These are phyloP conservation scores for Thysanoteuthis rhombus DNA, from an alignment of 2,888 invertebrate species.

Conservation along the genomic window DNA sequence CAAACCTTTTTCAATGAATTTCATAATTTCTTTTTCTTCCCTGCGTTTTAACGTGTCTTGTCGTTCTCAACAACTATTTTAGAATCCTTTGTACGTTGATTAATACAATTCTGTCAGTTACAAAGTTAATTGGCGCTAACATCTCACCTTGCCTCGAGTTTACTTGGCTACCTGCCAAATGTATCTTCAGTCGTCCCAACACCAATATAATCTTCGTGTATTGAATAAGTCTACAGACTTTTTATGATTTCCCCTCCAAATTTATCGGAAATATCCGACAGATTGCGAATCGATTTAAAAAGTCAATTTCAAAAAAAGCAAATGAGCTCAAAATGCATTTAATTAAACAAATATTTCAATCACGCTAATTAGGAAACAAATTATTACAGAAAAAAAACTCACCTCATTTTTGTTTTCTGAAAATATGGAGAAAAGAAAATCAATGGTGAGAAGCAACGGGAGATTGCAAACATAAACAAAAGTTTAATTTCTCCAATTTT, in stretches of 20 bases:
- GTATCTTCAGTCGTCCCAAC: too few relatives aligned
- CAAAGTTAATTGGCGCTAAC: not conserved
- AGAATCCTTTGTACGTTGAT: not conserved
- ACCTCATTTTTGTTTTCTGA: not conserved
- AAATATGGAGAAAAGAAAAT: not conserved
- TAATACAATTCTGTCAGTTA: not conserved
- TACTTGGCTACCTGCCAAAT: not conserved
- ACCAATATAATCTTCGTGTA: not conserved
- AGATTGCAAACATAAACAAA: not conserved
- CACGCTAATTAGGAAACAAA: not conserved
- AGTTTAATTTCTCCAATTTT: not conserved
- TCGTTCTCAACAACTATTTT: too few relatives aligned
- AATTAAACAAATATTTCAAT: not conserved
- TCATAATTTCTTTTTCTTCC: too few relatives aligned
- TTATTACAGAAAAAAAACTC: not conserved
- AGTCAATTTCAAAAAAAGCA: not conserved
- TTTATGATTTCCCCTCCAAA: not conserved
- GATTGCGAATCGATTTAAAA: not conserved
- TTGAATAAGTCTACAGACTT: not conserved
- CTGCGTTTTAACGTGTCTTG: too few relatives aligned
- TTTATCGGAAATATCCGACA: not conserved
- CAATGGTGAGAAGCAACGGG: not conserved
- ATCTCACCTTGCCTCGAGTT: not conserved
- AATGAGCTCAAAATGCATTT: not conserved
- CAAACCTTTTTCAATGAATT: too few relatives aligned